These are phyloP conservation scores for Adoxophyes honmai DNA, from an alignment of 1,140 invertebrate species.

Conservation along the genomic window DNA sequence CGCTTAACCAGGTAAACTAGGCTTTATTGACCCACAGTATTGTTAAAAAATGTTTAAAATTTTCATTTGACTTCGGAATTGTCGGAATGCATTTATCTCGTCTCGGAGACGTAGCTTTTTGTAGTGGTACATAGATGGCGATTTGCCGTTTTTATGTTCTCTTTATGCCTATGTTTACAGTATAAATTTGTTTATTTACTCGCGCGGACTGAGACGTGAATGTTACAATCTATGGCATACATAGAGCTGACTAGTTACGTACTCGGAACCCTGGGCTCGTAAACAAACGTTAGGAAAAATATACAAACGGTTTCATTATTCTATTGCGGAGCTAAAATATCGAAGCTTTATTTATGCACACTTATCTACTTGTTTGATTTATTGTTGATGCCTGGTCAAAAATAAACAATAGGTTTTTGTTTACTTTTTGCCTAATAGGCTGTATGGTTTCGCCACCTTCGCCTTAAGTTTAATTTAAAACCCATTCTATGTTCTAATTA, in stretches of 20 bases:
- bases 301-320: constrained; percentile 15
- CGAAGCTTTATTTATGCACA: constrained; percentile 10
- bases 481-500: no score
- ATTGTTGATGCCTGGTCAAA: constrained; percentile 8
- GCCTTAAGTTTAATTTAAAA: background rate
- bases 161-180: constrained; percentile 64
- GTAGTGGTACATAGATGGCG: constrained; percentile 34
- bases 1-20: constrained; percentile 35
- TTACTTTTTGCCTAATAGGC: background rate
- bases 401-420: constrained; percentile 10
- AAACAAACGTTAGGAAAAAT: constrained; percentile 11
- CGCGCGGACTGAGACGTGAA: constrained; percentile 29
- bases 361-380: constrained; percentile 15
- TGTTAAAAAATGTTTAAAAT: constrained; percentile 5
- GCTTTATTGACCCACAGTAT: constrained; percentile 9
- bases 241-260: constrained; percentile 18
- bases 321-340: constrained; percentile 4
- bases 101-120: background rate
- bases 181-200: constrained; percentile 70
- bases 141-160: constrained; percentile 60
- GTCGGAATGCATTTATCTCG: constrained; percentile 24
- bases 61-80: constrained; percentile 3
- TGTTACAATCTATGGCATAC: constrained; percentile 26
- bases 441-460: background rate
- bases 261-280: background rate